Evolutionary conservation across 1,140 invertebrate genomes (phyloP), one percentile per base, ranked within the genome.

Genomic region (Catajapyx aquilonaris): DNA sequence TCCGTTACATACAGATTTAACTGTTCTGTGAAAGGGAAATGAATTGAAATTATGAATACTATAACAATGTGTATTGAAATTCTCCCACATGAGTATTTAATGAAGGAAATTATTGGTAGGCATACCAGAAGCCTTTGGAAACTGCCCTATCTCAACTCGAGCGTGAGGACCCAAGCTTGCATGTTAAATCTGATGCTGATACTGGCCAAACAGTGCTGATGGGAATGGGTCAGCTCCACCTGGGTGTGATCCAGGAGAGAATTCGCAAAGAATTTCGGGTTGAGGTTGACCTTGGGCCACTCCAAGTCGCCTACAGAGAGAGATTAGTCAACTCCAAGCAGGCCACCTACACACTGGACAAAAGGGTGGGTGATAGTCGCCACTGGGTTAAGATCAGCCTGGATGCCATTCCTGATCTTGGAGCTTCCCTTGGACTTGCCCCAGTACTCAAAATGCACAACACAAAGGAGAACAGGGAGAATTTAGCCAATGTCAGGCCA

Each of bases 201-300:
- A 81, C 77, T 0, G 80, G 78, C 1, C 87, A 96, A 61, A 87
- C 76, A 1, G 70, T 94, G 42, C 61, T 94, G 2, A 73, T 40
- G 67, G 76, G 84, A 13, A 97, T 97, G 91, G 94, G 94, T 5
- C 90, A 98, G 60, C 61, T 98, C 3, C 93, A 99, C 57, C 62
- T 98, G 39, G 90, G 97, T 48, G 80, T 97, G 32, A 80, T 97
- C 22, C 81, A 81, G 48, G 80, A 91, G 46, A 62, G 87, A 37
- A 74, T 95, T 18, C 55, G 66, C 34, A 72, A 67, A 35, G 90
- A 98, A 47, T 96, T 86, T 56, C 85, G 84, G 54, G 72, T 97
- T 35, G 80, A 97, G 23, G 86, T 73, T 2, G 80, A 91, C 44
- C 54, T 97, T n/a, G 93, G 94, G 1, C 71, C 79, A 0, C 54